These are phyloP conservation scores for Planiliza haematocheilus DNA, from an alignment of 2,113 vertebrate genomes.

Conservation along the genomic window DNA sequence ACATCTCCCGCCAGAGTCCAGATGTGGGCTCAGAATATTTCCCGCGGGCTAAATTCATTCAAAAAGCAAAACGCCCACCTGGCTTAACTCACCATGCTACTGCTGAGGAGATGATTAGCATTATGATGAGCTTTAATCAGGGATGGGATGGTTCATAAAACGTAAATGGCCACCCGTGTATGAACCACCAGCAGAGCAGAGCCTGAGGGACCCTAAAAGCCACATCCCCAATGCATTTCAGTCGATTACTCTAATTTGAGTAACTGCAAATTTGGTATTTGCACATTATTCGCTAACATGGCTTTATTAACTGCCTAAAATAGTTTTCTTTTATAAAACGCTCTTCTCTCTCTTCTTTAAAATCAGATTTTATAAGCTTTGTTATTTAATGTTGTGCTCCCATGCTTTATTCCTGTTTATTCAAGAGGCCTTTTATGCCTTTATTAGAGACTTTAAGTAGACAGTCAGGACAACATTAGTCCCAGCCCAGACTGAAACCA, in stretches of 20 bases:
- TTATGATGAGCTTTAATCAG: neutral
- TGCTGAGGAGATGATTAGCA: neutral
- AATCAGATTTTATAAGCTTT: no score
- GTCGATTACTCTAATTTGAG: neutral
- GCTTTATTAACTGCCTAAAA: neutral
- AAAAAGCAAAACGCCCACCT: neutral
- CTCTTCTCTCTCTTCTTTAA: no score
- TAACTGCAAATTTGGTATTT: neutral
- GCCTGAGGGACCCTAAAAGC: neutral
- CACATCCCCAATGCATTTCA: neutral
- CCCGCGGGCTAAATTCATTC: neutral
- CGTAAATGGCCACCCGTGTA: neutral
- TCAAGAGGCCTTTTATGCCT: no score
- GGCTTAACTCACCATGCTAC: neutral
- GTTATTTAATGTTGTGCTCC: no score
- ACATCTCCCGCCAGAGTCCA: conserved; percentile 10
- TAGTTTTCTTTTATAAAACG: no score
- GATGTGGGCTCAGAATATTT: conserved; percentile 2
- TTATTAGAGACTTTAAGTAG: no score
- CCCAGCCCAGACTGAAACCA: no score
- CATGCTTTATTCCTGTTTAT: no score
- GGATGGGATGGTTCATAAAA: neutral
- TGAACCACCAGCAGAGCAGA: neutral
- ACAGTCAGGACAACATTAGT: no score
- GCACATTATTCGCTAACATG: neutral